Evolutionary conservation across 1,140 invertebrate genomes (phyloP), one percentile per base, ranked within the genome.

Genomic region (Schlechtendalia chinensis): DNA sequence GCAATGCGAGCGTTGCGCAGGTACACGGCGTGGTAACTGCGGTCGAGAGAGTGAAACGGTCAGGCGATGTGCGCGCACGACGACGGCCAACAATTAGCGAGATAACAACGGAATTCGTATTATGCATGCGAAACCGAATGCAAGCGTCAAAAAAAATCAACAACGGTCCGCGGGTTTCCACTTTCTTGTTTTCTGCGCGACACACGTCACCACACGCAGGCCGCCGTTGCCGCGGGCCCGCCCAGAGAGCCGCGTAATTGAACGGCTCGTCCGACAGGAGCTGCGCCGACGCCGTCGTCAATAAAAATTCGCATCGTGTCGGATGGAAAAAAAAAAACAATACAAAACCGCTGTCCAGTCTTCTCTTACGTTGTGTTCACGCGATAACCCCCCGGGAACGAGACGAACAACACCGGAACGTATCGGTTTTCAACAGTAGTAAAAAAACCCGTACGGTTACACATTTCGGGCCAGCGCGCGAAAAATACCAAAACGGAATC

Each of bases 171-270:
- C 5, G 16, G 22, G 16, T 69, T 69, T 69, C 45, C 65, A 69
- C 65, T 69, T 69, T 69, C 65, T 69, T 69, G 24, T 16, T 45
- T 69, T 69, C 47, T 39, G 45, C 32, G n/a, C 32, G 65, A 69
- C 47, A 50, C 47, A 69, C 47, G 65, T 50, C 65, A 50, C n/a
- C n/a, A n/a, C n/a, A n/a, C n/a, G n/a, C 65, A 39, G 45, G 22
- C 22, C n/a, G n/a, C 32, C 32, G n/a, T 22, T 11, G 63, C 63
- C 63, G 32, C 63, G 39, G 29, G 32, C 29, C 32, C 32, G n/a
- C n/a, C n/a, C n/a, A n/a, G n/a, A n/a, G n/a, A n/a, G n/a, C n/a
- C n/a, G n/a, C n/a, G n/a, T n/a, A 39, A 39, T 39, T 39, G 8
- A 8, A 8, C 32, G 8, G 32, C 32, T 11, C 11, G n/a, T 29